Evolutionary conservation across 2,797 vertebrate species (phyloP), one percentile per base, ranked within the genome.

Genomic region (Malurus leucopterus): DNA sequence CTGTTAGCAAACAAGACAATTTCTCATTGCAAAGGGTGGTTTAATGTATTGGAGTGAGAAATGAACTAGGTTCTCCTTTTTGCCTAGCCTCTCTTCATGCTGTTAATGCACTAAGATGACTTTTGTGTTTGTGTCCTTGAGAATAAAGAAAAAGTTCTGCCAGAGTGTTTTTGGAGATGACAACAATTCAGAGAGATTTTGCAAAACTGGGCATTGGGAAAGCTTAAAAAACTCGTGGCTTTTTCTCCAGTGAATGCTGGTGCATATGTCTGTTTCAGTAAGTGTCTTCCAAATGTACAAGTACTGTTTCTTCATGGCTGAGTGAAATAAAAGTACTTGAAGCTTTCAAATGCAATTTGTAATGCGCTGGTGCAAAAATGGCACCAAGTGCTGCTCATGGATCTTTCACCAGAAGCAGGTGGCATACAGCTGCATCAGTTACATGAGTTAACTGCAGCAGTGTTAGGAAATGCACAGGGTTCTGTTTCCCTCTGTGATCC

Each of bases 271-370:
- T 70, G 6, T 76, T 88, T 79, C 57, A 75, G 57, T 75, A 59
- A 83, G 38, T 27, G 20, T 84, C 74, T 86, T 76, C 63, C 29
- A 81, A 89, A 71, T 70, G 85, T 79, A 50, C 50, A 73, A 86
- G n/a, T 38, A 13, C 30, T 64, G 53, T 81, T 89, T 75, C 44
- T 76, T 89, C 50, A 64, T 54, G 71, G 64, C 61, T 79, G 80
- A 94, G 32, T 76, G 74, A 88, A 89, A 84, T 68, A 76, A 92
- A 91, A 82, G 77, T 73, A 75, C 58, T 57, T 18, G 32, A 75
- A 73, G 34, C 36, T 91, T 91, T 64, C 58, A 84, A 84, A 75
- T 2, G 15, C 34, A 57, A 14, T 82, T 79, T 58, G n/a, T 90
- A 57, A 75, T 1, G 1, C 0, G 0, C 13, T 82, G 44, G 13